phyloP scores from a whole-genome alignment of 2,113 vertebrate species.

The Herpailurus yagouaroundi region DNA sequence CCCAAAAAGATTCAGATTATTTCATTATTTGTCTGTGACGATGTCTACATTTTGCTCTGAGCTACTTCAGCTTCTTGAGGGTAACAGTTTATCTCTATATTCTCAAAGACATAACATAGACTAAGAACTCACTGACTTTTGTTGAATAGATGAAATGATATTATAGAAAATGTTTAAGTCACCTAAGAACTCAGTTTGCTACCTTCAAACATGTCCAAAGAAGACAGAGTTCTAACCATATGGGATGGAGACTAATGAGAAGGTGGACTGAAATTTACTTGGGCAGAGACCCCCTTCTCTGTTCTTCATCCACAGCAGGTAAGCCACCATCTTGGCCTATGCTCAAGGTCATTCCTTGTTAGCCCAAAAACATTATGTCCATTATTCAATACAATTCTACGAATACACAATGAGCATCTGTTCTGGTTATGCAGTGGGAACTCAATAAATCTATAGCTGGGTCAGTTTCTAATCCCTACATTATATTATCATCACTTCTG shows the following conservation, averaged over 20 bases:
- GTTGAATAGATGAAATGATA: background rate
- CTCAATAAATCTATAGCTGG: background rate
- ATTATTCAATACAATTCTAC: background rate
- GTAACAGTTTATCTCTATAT: background rate
- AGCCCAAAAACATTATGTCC: background rate
- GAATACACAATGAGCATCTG: background rate
- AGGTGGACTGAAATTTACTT: background rate
- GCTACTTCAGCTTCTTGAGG: background rate
- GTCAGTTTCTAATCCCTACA: background rate
- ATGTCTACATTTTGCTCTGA: background rate
- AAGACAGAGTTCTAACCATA: background rate
- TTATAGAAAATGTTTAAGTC: background rate
- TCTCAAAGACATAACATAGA: background rate
- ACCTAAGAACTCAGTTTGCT: background rate
- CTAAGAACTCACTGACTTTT: background rate
- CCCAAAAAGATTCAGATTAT: background rate
- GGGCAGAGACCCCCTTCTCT: background rate
- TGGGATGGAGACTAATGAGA: background rate
- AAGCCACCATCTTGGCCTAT: background rate
- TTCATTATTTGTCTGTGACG: background rate
- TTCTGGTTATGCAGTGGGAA: background rate
- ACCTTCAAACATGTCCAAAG: background rate
- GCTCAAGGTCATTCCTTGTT: background rate
- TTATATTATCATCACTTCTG: constrained; percentile 3
- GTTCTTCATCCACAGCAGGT: background rate